These are phyloP conservation scores for Tiliacea aurago DNA, from an alignment of 2,888 invertebrate genomes.

Conservation along the genomic window DNA sequence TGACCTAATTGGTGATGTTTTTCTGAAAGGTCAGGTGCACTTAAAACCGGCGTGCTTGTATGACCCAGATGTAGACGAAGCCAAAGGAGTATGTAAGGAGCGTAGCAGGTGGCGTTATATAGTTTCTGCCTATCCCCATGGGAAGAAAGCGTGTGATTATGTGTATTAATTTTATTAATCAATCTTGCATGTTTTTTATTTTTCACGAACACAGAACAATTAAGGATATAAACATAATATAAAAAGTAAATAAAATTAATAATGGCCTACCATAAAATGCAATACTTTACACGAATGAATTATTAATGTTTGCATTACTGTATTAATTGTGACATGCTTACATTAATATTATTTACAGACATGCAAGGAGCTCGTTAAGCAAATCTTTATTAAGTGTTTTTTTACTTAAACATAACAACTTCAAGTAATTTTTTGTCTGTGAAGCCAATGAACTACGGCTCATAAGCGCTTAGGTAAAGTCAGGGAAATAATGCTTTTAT, in stretches of 20 bases:
- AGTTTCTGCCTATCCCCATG: too few species aligned
- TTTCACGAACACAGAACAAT: neutral
- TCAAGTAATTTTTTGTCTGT: neutral
- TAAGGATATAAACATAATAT: neutral
- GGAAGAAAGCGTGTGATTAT: too few species aligned
- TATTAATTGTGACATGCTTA: slow-evolving; percentile 40
- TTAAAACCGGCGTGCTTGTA: too few species aligned
- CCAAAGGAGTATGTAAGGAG: too few species aligned
- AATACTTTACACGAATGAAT: slow-evolving; percentile 31
- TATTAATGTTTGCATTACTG: slow-evolving; percentile 35
- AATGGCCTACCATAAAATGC: slow-evolving; percentile 1
- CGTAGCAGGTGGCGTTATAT: too few species aligned
- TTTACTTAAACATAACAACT: neutral
- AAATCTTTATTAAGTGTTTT: slow-evolving; percentile 25
- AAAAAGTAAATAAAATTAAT: slow-evolving; percentile 22
- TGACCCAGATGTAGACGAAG: too few species aligned
- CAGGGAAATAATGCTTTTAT: too few species aligned
- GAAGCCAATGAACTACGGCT: neutral
- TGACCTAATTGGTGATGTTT: too few species aligned
- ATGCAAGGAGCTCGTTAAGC: slow-evolving; percentile 54
- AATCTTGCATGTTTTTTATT: neutral
- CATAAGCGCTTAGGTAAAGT: neutral
- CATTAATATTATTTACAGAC: slow-evolving; percentile 42
- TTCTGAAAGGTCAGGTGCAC: too few species aligned
- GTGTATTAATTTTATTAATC: neutral